Base-by-base conservation (phyloP, 2,888 invertebrate genomes). In the Orchesellides sinensis region DNA sequence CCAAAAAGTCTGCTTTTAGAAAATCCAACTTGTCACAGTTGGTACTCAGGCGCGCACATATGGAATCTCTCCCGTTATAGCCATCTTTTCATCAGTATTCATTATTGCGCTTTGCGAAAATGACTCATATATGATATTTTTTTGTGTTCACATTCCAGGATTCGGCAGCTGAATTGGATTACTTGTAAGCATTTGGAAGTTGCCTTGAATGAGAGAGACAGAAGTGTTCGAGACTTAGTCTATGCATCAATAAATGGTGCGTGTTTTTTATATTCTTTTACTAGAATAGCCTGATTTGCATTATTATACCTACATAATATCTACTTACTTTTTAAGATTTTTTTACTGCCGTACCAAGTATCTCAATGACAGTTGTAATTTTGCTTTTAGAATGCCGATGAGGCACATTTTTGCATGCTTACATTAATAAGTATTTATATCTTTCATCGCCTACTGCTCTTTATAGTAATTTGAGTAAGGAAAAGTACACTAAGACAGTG, bases 81-180 rank as follows among this genome's bases (percentile, higher is more conserved):
- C n/a, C n/a, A n/a, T n/a, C n/a, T n/a, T n/a, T n/a, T n/a, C n/a
- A n/a, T n/a, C n/a, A n/a, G n/a, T n/a, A n/a, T n/a, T n/a, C 14
- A 32, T 56, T 27, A 40, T 12, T 35, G 12, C 5, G 6, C 12
- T 35, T 47, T 47, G 47, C 8, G 14, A 47, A 47, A 47, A 47
- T 47, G n/a, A 47, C 47, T 47, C 47, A 14, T 47, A 4, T 14
- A 35, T 63, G 66, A 45, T 47, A 47, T 45, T 32, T 63, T 45
- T 45, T 19, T 72, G 52, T 56, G 47, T 40, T 65, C 32, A n/a
- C n/a, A n/a, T 72, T 87, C 14, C 82, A 92, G 98, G 80, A 99
- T 99, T 89, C 94, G 99, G 63, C 96, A 96, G 89, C 92, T 99
- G 74, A 96, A 96, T 90, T 99, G 99, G 99, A 96, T 99, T 8